Evolutionary conservation across 92 coral and sea anemone genomes (phyloP), one percentile per base, ranked within the genome.

Genomic region (Zoanthus sansibaricus): DNA sequence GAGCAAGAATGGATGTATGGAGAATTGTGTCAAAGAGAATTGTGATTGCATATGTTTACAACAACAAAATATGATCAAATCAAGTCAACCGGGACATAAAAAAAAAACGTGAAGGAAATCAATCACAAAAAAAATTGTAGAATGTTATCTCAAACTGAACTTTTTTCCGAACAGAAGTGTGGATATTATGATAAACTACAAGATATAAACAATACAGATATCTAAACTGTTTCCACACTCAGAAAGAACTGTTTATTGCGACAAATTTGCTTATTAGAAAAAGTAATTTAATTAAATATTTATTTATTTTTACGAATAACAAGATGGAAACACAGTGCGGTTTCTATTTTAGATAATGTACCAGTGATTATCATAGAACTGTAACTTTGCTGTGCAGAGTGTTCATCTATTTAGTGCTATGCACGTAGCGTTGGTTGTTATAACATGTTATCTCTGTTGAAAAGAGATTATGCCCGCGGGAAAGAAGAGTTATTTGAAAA

Each of bases 1-100:
- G 77, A 72, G 77, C 44, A 42, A 72, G 16, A 55, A 72, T 72
- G 77, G 77, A 72, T 32, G 54, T 72, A 14, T 72, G 77, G 77
- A 32, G 10, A 21, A 14, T 44, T 13, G 42, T 32, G 5, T 37
- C 77, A 44, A 72, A 72, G 52, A 72, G 16, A 21, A 72, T 69
- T 69, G 74, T 69, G 3, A 46, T 69, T 5, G 74, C 74, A 13
- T 69, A 69, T 69, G 74, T 69, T 69, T 69, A 69, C 15, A 69
- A 12, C 74, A 46, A 33, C 31, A 69, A 69, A 4, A 9, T 69
- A 2, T 69, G 74, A 69, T 69, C 69, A 18, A 18, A 31, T 18
- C 25, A 17, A 14, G 25, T 17, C 5, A 20, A 62, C 4, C 20
- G 8, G 5, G 69, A 62, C 5, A 10, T 15, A 61, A 15, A 31